phyloP scores from a whole-genome alignment of 2,113 vertebrate species.

The Tinamus guttatus region DNA sequence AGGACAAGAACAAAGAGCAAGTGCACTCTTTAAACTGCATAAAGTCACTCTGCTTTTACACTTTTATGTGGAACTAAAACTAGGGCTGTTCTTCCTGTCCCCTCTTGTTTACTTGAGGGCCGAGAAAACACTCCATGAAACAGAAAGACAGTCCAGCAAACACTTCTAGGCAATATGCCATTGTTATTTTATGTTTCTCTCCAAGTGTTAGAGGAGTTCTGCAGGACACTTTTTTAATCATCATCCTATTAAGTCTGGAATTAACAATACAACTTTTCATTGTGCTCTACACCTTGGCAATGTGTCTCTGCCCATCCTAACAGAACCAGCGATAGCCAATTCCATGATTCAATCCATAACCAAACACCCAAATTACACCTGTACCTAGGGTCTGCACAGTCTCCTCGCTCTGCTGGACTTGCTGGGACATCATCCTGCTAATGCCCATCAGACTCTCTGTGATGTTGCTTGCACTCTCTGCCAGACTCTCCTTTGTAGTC shows the following conservation, averaged over 20 bases:
- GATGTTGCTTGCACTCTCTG: slow-evolving; percentile 89
- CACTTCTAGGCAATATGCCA: not conserved
- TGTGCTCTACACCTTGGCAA: not conserved
- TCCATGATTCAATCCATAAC: not conserved
- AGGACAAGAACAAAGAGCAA: not conserved
- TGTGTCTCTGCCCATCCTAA: not conserved
- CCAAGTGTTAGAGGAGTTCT: not conserved
- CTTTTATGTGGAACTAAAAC: not conserved
- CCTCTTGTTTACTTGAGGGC: not conserved
- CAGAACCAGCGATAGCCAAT: not conserved
- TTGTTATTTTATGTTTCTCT: not conserved
- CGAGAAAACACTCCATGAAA: not conserved
- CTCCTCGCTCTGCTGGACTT: slow-evolving; percentile 94
- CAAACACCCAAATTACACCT: not conserved
- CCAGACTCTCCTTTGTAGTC: slow-evolving; percentile 89
- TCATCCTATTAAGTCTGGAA: accelerated
- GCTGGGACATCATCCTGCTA: slow-evolving; percentile 97
- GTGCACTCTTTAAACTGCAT: accelerated
- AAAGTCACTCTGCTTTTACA: not conserved
- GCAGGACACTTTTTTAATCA: not conserved
- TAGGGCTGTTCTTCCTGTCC: not conserved
- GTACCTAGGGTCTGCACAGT: slow-evolving; percentile 89
- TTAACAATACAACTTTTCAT: not conserved
- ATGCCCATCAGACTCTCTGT: slow-evolving; percentile 95
- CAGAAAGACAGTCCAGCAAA: not conserved